Conservation (phyloP, 2,888 invertebrate genomes). For the Plagodis dolabraria region DNA sequence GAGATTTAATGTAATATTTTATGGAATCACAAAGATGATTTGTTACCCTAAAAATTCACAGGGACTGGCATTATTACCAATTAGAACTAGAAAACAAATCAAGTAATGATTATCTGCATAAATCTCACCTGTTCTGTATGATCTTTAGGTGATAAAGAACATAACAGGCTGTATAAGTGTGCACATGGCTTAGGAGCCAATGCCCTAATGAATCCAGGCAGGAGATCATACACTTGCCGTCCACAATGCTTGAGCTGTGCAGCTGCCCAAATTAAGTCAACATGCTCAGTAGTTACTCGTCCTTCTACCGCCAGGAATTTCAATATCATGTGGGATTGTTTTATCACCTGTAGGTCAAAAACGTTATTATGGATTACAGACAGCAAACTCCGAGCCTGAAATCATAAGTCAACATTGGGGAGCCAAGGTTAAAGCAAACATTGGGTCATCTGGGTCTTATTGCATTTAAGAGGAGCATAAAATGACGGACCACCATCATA, state of each 20-base stretch:
- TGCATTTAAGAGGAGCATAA: too few species aligned
- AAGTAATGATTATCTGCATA: not conserved
- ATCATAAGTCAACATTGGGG: too few species aligned
- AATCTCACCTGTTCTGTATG: conserved; percentile 93
- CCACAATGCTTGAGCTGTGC: conserved; percentile 98
- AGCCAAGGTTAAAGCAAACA: too few species aligned
- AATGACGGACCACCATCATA: too few species aligned
- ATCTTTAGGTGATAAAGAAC: conserved; percentile 94
- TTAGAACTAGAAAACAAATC: too few species aligned
- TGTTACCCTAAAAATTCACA: not conserved
- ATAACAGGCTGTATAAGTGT: conserved; percentile 94
- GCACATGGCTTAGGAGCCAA: conserved; percentile 94
- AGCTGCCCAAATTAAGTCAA: conserved; percentile 97
- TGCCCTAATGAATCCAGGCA: conserved; percentile 95
- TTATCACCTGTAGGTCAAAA: conserved; percentile 88
- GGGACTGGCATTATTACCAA: too few species aligned
- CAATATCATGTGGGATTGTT: conserved; percentile 96
- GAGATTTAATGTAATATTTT: too few species aligned
- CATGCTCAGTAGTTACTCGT: conserved; percentile 94
- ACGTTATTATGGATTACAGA: too few species aligned
- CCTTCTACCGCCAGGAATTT: conserved; percentile 97
- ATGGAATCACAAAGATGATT: too few species aligned
- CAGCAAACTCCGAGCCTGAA: too few species aligned
- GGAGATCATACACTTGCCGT: conserved; percentile 95
- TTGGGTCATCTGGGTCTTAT: too few species aligned